Percentiles rank a stretch among this genome's conserved stretches.
Conservation (phyloP, 2,113 vertebrate genomes). For the Anser brachyrhynchus region DNA sequence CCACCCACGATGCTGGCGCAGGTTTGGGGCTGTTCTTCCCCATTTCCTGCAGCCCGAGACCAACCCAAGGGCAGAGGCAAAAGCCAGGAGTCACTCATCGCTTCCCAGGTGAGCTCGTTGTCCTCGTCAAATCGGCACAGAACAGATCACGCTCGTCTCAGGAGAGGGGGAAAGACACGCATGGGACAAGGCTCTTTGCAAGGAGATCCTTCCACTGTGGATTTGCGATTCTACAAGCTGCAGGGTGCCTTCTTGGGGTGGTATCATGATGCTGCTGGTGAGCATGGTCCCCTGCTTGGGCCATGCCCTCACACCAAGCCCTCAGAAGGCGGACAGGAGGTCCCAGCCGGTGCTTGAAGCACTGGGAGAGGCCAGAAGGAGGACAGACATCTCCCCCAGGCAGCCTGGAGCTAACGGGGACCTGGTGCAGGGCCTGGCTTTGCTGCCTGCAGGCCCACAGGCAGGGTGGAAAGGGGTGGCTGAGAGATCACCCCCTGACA, state of each 20-base stretch:
- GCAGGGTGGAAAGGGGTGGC: neutral
- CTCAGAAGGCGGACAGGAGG: neutral
- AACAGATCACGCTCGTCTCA: neutral
- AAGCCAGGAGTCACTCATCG: neutral
- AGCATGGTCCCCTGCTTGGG: neutral
- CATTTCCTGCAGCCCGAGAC: neutral
- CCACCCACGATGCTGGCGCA: too few relatives aligned
- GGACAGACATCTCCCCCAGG: neutral
- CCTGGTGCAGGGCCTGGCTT: neutral
- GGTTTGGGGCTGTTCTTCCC: neutral
- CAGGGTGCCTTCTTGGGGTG: neutral
- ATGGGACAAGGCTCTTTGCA: neutral
- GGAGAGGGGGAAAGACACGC: neutral
- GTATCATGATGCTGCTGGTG: neutral
- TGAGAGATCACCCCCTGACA: neutral
- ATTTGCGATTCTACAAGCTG: neutral
- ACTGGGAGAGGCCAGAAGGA: neutral
- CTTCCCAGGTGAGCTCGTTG: neutral
- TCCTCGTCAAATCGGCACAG: neutral
- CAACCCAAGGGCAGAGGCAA: neutral
- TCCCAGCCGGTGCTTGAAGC: neutral
- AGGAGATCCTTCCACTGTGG: neutral
- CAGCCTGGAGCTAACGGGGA: accelerated
- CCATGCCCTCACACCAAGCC: neutral
- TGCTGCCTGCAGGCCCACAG: neutral